Evolutionary conservation across 2,797 vertebrate species (phyloP), one percentile per base, ranked within the genome.

Genomic region (Cottoperca gobio): DNA sequence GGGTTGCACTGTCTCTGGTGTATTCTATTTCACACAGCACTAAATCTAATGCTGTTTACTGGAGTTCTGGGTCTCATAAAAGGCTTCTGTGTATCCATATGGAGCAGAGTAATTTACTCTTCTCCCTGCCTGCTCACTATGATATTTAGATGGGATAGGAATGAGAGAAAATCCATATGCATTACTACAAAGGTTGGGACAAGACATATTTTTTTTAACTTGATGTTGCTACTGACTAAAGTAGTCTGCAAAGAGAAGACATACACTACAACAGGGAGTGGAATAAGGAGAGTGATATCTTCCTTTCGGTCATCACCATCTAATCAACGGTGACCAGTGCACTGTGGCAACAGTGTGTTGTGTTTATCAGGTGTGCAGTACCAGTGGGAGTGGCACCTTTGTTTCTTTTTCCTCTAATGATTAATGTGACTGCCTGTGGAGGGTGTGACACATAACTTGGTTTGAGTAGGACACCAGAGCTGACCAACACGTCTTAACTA

Each of bases 381-480:
- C n/a, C 0, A 9, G 21, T 40, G 53, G 84, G 81, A 77, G 80
- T 67, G 76, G 73, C 76, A 12, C 54, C 64, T 70, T 73, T 73
- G 67, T 82, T 70, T 75, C 64, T 24, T 48, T 21, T 79, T 37
- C 52, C 53, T 50, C 45, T 80, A 76, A 79, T 87, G 88, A 88
- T 89, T 80, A 85, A 83, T 76, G 82, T 42, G 66, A 26, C 81
- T 84, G 70, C 77, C 80, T 66, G 68, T 55, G 76, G 63, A 66
- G 87, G 87, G 88, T 79, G 93, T 71, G 88, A 82, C 86, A 76
- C 86, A 82, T 79, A 79, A 40, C 84, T 85, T 63, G 45, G 62
- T 67, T 52, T 73, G 81, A 87, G 64, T 55, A 0, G 68, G 85
- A 86, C 79, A 83, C 76, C 62, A 26, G 54, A 85, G 76, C 52